Percentiles rank a stretch among this genome's conserved stretches.
These are phyloP conservation scores for Drosophila funebris DNA, from an alignment of 1,140 invertebrate species.

Conservation along the genomic window DNA sequence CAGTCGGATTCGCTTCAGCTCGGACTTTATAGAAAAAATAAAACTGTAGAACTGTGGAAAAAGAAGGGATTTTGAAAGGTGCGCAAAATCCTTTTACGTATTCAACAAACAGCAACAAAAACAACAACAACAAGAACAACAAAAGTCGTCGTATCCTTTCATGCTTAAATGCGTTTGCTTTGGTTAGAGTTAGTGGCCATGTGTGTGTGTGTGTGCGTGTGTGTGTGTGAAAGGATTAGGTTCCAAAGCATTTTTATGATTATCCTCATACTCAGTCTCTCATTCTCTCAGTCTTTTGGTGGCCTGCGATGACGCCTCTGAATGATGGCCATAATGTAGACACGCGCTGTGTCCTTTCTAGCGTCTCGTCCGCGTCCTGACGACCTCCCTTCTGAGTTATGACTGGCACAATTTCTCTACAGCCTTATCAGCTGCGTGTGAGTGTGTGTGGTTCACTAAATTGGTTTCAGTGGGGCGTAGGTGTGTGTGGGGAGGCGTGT, in stretches of 20 bases:
- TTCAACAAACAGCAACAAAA: slow-evolving; percentile 31
- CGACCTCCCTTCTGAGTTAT: slow-evolving; percentile 63
- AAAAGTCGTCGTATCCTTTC: slow-evolving; percentile 68
- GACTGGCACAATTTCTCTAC: slow-evolving; percentile 70
- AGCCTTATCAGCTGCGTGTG: slow-evolving; percentile 60
- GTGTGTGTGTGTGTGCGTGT: slow-evolving; percentile 10
- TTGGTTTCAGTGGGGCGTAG: slow-evolving; percentile 23
- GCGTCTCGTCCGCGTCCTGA: slow-evolving; percentile 41
- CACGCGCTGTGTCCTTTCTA: slow-evolving; percentile 36
- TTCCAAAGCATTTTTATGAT: slow-evolving; percentile 42
- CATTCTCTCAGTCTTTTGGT: neutral
- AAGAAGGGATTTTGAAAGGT: slow-evolving; percentile 75
- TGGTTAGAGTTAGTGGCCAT: slow-evolving; percentile 62
- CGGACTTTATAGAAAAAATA: slow-evolving; percentile 58
- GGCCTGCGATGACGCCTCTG: slow-evolving; percentile 37
- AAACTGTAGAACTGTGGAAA: slow-evolving; percentile 61
- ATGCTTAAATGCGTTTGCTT: slow-evolving; percentile 72
- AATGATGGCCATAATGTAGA: slow-evolving; percentile 56
- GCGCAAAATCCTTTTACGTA: slow-evolving; percentile 74
- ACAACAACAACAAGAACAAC: slow-evolving; percentile 27
- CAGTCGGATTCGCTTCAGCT: slow-evolving; percentile 38
- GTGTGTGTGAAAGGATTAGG: slow-evolving; percentile 62
- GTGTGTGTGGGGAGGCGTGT: slow-evolving; percentile 7
- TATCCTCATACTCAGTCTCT: slow-evolving; percentile 26
- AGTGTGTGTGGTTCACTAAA: slow-evolving; percentile 27